Base-by-base conservation (phyloP, 1,140 invertebrate genomes). In the Neotoxoptera formosana region DNA sequence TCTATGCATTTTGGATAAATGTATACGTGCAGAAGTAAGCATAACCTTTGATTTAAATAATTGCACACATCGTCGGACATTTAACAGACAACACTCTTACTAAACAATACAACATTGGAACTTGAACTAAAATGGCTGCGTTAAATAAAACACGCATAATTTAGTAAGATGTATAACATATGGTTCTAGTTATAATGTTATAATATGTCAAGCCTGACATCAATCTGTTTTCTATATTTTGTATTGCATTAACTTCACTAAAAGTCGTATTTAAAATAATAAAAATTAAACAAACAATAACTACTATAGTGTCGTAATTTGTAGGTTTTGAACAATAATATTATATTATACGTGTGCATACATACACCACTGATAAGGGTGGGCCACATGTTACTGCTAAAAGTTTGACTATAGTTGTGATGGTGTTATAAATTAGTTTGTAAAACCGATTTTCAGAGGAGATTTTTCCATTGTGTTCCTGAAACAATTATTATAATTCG, bases 401-500 rank as follows among this genome's bases (percentile, higher is more conserved):
- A 84, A 25, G 21, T 84, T 84, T 84, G 9, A 41, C 36, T 25
- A 84, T 84, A 41, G 83, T 84, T 45, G n/a, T 25, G 36, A 17
- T 17, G 67, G 30, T 81, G 36, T 84, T 84, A 84, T 30, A 45
- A 84, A 84, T 84, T 84, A 41, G 81, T 84, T 41, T 84, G 23
- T 23, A 84, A 84, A 84, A 84, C 36, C 83, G 8, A 84, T 84
- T 84, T 36, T 41, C 9, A 41, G 36, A 25, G 9, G 20, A 36
- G 21, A 84, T 45, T 84, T 41, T 84, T 84, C 83, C 41, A 84
- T 84, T 84, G 83, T 84, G 83, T 41, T 25, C 21, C 23, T 2
- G 20, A 84, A 84, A 41, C 83, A 84, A 45, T 84, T 84, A 84
- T 84, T 84, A 25, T 41, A 84, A 84, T 84, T 45, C 83, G 41